Evolutionary conservation across 2,888 invertebrate genomes (phyloP), one percentile per base, ranked within the genome.

Genomic region (Toxonevra muliebris): DNA sequence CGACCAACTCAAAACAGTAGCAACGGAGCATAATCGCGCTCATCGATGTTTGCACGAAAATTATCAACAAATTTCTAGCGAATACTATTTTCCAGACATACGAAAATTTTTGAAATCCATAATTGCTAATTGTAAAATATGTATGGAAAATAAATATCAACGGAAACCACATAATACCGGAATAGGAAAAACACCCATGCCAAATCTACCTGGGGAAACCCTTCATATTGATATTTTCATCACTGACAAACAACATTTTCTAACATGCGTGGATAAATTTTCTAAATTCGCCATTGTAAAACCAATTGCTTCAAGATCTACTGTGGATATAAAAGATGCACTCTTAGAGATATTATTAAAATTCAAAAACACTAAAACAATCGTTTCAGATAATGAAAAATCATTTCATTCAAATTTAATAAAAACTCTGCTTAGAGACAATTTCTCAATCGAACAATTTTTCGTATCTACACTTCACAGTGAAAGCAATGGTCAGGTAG

Each of bases 21-120:
- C 17, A 15, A 65, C 52, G 5, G 65, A 70, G 40, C 70, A 68
- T 41, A 70, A 70, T 30, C n/a, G n/a, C n/a, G n/a, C n/a, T n/a
- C n/a, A n/a, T n/a, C n/a, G n/a, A n/a, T n/a, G n/a, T n/a, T n/a
- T 63, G 41, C 61, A 65, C 12, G 67, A 69, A 68, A 69, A 65
- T 42, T 68, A 45, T 30, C 58, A 64, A 17, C 61, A 69, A 64
- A 58, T 68, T 54, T 66, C 53, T 10, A 13, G 48, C 30, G 41
- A 68, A 30, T 64, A 55, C 30, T 57, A 57, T 63, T 63, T 52
- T 17, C 50, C 61, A 53, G 19, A 61, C n/a, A n/a, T n/a, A n/a
- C n/a, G n/a, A n/a, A 43, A 43, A 17, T 19, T 62, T 9, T 55
- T 57, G 48, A 55, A 55, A 55, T 12, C 17, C 12, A 20, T 42